Base-by-base conservation (phyloP, 2,888 invertebrate genomes). In the Spilarctia lutea region DNA sequence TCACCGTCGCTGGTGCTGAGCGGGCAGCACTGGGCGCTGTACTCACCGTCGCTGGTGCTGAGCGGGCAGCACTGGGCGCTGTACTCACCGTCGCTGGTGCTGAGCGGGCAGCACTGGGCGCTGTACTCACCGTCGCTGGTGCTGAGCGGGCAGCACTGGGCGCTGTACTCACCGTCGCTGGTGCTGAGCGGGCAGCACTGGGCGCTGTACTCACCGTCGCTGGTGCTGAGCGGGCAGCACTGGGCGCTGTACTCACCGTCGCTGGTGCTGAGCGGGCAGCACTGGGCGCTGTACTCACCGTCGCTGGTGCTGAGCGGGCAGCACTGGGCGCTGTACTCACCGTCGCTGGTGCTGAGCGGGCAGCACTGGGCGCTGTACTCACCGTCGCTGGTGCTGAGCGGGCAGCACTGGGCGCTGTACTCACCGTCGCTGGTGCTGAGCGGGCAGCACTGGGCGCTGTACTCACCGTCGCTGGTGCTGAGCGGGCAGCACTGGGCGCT, bases 331-430 rank as follows among this genome's bases (percentile, higher is more conserved):
- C 86, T 86, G 88, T 97, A 52, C 52, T 33, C 65, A 52, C 52
- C 24, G 24, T 52, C 88, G 67, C 83, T 81, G 48, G 48, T 48
- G 48, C 48, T 20, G 48, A 48, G 48, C 48, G 48, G 48, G 48
- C 48, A 98, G 91, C 98, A 98, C 89, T 97, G 97, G 84, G 97
- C 91, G 11, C 98, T 98, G 91, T 98, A 98, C 66, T 98, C 98
- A 74, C 76, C 66, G 89, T 98, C 98, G 91, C 97, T 97, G 71
- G 96, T 96, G 82, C 97, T 96, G 85, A 98, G 95, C 85, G 98
- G 98, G 89, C 98, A 98, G 70, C 96, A 96, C 60, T 97, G 97
- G 16, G 88, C 89, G 0, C 86, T 86, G 88, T 97, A 52, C 52
- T 33, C 65, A 52, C 52, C 24, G 24, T 52, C 88, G 67, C 83